Percentiles rank a stretch among this genome's conserved stretches.
These are phyloP conservation scores for Galaxias olidus DNA, from an alignment of 2,797 vertebrate genomes.

Conservation along the genomic window DNA sequence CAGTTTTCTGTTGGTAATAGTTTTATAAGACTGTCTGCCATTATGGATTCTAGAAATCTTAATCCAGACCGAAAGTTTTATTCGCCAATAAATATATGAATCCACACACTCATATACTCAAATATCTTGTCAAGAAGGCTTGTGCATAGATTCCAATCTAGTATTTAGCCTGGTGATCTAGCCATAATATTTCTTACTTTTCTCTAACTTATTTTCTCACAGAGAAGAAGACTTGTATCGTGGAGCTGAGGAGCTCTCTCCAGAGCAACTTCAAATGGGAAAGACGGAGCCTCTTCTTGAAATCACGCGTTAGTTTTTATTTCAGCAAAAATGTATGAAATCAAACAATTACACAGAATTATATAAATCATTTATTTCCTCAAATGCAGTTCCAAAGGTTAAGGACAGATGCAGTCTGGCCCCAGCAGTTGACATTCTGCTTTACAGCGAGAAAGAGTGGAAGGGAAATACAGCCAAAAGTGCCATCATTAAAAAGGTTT, in stretches of 20 bases:
- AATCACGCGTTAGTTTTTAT: constrained; percentile 52
- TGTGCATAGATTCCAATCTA: too few species aligned
- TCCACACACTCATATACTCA: too few species aligned
- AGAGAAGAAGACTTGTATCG: constrained; percentile 92
- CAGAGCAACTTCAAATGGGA: constrained; percentile 39
- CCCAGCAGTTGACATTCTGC: constrained; percentile 86
- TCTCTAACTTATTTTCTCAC: constrained; percentile 37
- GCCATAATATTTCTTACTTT: too few species aligned
- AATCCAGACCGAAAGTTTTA: too few species aligned
- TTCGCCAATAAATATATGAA: too few species aligned
- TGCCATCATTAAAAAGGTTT: constrained; percentile 89
- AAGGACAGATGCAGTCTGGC: constrained; percentile 80
- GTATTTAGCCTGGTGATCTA: too few species aligned
- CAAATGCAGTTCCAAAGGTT: constrained; percentile 58
- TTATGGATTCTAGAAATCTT: too few species aligned
- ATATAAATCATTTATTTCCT: too few species aligned
- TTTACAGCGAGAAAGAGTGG: constrained; percentile 93
- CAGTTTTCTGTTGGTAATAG: too few species aligned
- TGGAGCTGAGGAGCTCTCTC: constrained; percentile 85
- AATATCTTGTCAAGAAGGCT: too few species aligned
- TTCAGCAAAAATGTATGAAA: not conserved
- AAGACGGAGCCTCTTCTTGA: constrained; percentile 37
- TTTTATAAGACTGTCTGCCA: too few species aligned
- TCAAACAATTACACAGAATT: constrained; percentile 4
- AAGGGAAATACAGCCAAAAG: constrained; percentile 90